Evolutionary conservation across 2,113 vertebrate genomes (phyloP), one percentile per base, ranked within the genome.

Genomic region (Odocoileus hemionus): DNA sequence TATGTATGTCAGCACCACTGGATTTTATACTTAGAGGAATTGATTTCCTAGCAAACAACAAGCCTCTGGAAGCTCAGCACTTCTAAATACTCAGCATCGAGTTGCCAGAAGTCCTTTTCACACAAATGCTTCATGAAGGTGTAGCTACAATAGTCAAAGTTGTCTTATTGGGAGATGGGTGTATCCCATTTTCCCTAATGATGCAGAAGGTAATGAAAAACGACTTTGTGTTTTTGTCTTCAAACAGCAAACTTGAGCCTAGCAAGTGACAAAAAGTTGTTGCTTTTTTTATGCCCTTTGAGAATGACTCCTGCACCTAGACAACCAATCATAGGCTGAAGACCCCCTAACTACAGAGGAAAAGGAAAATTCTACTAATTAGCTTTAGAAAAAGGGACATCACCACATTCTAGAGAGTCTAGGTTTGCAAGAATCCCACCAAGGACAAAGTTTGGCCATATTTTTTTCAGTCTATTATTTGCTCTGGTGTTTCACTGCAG

Each of bases 11-110:
- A 21, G 60, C n/a, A 87, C 70, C 7, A 23, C 76, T 80, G 61
- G 85, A 76, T 87, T 79, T 89, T 67, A 61, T 91, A 54, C 90
- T 82, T 79, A 87, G 52, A 91, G 70, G 90, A 85, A 96, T 57
- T 94, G 79, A 92, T 96, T 97, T 98, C 30, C 92, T 90, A 93
- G 86, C 21, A 67, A 93, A 93, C n/a, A 85, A 26, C 12, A 39
- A 67, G 28, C 16, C 17, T n/a, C 30, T 96, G 74, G 91, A 96
- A 85, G 52, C 54, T n/a, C 50, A 33, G 67, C 45, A 93, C 4
- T 26, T 45, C 57, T 25, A 36, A 88, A 21, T 39, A 80, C 30
- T 85, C 47, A 61, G n/a, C 36, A 84, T 26, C 5, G 19, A 82
- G 52, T 93, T 94, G 67, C 16, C 26, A 58, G 54, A 92, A 96